These are phyloP conservation scores for Acinonyx jubatus DNA, from an alignment of 2,113 vertebrate species.

Conservation along the genomic window DNA sequence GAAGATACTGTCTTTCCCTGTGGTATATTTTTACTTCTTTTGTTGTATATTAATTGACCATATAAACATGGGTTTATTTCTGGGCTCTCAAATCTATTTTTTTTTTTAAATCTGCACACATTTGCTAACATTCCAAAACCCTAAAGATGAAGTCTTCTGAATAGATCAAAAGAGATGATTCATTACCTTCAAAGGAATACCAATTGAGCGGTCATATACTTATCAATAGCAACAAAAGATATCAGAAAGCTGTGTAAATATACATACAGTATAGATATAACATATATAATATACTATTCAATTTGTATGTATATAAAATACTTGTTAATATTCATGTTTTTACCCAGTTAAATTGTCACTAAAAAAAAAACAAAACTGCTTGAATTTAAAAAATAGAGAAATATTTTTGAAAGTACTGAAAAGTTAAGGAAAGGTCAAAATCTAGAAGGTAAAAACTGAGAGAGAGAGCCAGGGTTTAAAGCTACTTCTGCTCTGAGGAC, in stretches of 20 bases:
- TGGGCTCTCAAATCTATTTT: neutral
- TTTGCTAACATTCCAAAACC: neutral
- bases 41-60: neutral
- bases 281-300: neutral
- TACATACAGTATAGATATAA: neutral
- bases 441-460: neutral
- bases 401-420: neutral
- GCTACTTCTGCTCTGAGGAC: neutral
- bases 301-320: neutral
- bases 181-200: neutral
- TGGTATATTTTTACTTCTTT: neutral
- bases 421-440: neutral
- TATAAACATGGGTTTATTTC: neutral
- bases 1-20: neutral
- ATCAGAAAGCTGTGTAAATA: neutral
- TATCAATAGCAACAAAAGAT: neutral
- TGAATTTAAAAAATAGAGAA: neutral
- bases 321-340: neutral
- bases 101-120: neutral
- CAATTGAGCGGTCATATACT: neutral
- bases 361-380: neutral
- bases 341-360: neutral
- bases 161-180: neutral
- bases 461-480: neutral
- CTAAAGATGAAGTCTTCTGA: neutral